Evolutionary conservation across 2,888 invertebrate species (phyloP).

Genomic region (Eupithecia subfuscata): DNA sequence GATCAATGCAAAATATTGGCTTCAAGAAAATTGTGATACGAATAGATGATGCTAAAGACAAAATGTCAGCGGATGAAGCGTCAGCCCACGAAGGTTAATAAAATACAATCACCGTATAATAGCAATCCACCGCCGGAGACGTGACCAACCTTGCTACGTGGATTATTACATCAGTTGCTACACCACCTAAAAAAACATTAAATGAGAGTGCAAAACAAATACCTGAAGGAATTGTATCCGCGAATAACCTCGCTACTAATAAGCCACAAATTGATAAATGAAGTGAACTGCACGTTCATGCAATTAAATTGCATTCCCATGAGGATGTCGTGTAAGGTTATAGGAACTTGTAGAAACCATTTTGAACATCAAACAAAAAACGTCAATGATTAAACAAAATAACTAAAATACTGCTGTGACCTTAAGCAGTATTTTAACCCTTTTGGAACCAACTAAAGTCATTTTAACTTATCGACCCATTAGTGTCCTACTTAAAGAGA

Average conservation of each 20-base stretch:
- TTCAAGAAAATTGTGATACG: background rate
- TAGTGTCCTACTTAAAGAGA: conserved; percentile 32
- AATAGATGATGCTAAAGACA: conserved; percentile 11
- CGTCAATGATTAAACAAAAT: conserved; percentile 34
- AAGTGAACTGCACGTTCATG: conserved; percentile 20
- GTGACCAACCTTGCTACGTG: conserved; percentile 63
- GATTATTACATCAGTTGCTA: conserved; percentile 47
- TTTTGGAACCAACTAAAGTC: conserved; percentile 34
- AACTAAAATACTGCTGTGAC: too few relatives aligned
- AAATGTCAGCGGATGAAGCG: conserved; percentile 41
- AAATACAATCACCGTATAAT: conserved; percentile 62
- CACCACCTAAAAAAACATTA: conserved; percentile 52
- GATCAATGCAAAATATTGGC: background rate
- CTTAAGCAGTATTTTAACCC: conserved; percentile 32
- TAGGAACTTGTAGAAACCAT: conserved; percentile 16
- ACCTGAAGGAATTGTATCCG: conserved; percentile 28
- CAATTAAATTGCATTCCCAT: conserved; percentile 24
- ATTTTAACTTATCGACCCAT: conserved; percentile 40
- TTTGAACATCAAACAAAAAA: conserved; percentile 29
- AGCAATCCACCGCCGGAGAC: conserved; percentile 50
- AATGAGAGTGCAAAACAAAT: conserved; percentile 33
- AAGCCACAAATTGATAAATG: conserved; percentile 30
- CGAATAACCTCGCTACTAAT: conserved; percentile 36
- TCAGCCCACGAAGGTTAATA: conserved; percentile 61
- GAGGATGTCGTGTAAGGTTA: conserved; percentile 22